phyloP scores from a whole-genome alignment of 1,140 invertebrate genomes.

The Brachionus rotundiformis region DNA sequence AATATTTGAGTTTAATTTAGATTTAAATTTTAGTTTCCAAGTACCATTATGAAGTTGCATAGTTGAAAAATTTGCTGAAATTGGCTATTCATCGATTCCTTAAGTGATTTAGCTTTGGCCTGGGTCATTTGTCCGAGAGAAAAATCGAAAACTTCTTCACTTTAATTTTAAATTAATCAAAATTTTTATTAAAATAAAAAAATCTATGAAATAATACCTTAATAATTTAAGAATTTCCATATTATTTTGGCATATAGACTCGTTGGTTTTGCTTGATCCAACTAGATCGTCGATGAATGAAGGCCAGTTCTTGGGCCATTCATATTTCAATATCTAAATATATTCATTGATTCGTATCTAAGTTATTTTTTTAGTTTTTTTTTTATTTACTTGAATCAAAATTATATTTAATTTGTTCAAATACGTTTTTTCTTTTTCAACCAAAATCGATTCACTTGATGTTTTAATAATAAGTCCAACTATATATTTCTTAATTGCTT shows the following conservation, averaged over 20 bases:
- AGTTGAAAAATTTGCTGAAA: slow-evolving; percentile 96
- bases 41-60: slow-evolving; percentile 77
- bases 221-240: slow-evolving; percentile 96
- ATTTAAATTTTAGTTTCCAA: not conserved
- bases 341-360: too few relatives aligned
- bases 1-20: too few relatives aligned
- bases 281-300: slow-evolving; percentile 98
- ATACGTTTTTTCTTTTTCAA: slow-evolving; percentile 93
- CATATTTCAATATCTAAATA: slow-evolving; percentile 47
- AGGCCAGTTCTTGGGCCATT: slow-evolving; percentile 84
- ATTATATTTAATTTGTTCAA: slow-evolving; percentile 98
- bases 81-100: slow-evolving; percentile 98
- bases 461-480: slow-evolving; percentile 97
- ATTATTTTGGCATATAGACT: slow-evolving; percentile 97
- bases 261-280: slow-evolving; percentile 95
- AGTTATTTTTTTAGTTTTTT: not conserved
- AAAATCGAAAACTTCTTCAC: slow-evolving; percentile 99
- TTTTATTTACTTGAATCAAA: slow-evolving; percentile 71
- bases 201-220: slow-evolving; percentile 1
- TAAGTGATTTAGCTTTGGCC: slow-evolving; percentile 96
- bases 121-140: slow-evolving; percentile 95
- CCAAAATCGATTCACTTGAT: slow-evolving; percentile 82
- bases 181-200: too few relatives aligned
- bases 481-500: slow-evolving; percentile 93
- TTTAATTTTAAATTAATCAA: slow-evolving; percentile 59